A percentile compares a stretch with the other conserved stretches of the same genome.
Evolutionary conservation across 2,113 vertebrate species (phyloP).

Genomic region (Odocoileus virginianus): DNA sequence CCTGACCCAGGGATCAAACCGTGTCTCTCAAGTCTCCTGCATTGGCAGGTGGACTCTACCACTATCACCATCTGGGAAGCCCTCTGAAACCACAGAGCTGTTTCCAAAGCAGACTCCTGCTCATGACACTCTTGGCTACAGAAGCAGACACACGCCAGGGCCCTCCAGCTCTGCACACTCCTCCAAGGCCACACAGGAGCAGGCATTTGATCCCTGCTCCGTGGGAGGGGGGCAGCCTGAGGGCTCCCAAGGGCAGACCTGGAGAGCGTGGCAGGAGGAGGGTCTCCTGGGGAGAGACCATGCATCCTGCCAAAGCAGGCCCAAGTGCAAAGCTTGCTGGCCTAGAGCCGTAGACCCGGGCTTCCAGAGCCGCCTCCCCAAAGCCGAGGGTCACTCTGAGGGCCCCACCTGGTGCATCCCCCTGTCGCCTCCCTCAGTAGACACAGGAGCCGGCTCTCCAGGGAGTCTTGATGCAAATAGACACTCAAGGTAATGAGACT

Average conservation of each 20-base stretch:
- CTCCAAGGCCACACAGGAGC: fast-evolving
- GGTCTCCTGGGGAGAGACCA: fast-evolving
- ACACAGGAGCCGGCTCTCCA: fast-evolving
- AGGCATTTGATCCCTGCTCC: fast-evolving
- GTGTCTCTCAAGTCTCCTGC: background rate
- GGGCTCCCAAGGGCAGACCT: fast-evolving
- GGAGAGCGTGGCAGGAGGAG: fast-evolving
- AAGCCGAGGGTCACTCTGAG: fast-evolving
- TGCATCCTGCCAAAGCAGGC: background rate
- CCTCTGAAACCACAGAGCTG: background rate
- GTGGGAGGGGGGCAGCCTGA: background rate
- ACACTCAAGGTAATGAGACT: fast-evolving
- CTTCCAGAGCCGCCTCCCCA: too few species aligned
- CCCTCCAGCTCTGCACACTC: background rate
- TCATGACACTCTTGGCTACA: fast-evolving
- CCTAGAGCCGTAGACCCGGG: background rate
- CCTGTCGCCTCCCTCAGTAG: fast-evolving
- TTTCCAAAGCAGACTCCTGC: background rate
- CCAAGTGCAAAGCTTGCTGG: too few species aligned
- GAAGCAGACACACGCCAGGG: background rate
- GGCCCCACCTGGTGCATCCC: fast-evolving
- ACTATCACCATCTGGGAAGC: background rate
- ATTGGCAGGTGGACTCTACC: background rate
- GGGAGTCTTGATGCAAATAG: fast-evolving
- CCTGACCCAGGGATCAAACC: background rate